Base-by-base conservation (phyloP, 2,113 vertebrate genomes). In the Promerops cafer region DNA sequence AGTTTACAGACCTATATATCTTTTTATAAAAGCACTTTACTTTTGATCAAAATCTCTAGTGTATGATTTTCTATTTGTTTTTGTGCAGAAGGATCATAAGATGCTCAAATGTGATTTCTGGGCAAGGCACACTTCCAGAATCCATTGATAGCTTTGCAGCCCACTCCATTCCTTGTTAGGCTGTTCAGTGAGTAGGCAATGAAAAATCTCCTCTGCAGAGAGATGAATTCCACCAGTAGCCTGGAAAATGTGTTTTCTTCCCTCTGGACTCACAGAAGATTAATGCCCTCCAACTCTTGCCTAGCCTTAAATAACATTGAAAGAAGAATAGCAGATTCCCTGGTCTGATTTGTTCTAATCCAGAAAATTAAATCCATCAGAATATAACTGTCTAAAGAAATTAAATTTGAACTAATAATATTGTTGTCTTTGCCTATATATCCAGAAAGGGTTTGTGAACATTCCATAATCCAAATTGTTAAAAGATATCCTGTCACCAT, bases 211-310 rank as follows among this genome's bases (percentile, higher is more conserved):
- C 79, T 92, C 90, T 95, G 44, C 56, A 94, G 83, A 96, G 83
- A 94, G 91, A 97, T 94, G 91, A 92, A 95, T 96, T 92, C 93
- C 65, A 97, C 89, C 89, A 95, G 72, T 75, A 94, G 94, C 64
- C 93, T 94, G 93, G 91, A 97, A 97, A 97, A 97, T 95, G 69
- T 89, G 80, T 33, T 94, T 89, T 78, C 64, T 87, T 95, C 61
- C 83, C 89, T 87, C 72, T 94, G 91, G 93, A 89, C 86, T 84
- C 12, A 15, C 8, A 94, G 64, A 94, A 95, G 94, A 96, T 96
- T 96, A 94, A 97, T 96, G 49, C 10, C 61, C 77, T 94, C 80
- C 52, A 89, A 94, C 83, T 52, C 59, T 91, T 95, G 83, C 65
- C 45, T 89, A 87, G 40, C 53, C 57, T 97, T 95, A 94, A 95